These are phyloP conservation scores for Xiphophorus hellerii DNA, from an alignment of 2,113 vertebrate species.

Conservation along the genomic window DNA sequence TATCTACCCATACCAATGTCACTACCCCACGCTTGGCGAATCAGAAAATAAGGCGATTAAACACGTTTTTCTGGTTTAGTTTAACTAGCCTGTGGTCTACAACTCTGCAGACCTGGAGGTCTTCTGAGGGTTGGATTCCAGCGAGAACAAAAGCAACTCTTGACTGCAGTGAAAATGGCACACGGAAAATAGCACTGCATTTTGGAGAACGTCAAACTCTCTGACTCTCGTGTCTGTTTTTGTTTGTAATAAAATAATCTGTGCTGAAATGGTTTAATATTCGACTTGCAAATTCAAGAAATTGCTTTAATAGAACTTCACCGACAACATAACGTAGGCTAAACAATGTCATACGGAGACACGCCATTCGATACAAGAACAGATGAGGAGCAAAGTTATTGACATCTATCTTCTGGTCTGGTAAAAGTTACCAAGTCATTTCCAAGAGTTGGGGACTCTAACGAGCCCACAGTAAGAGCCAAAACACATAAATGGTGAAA, in stretches of 20 bases:
- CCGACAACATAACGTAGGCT: background rate
- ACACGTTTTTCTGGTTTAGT: background rate
- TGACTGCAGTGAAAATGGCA: background rate
- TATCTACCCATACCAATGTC: background rate
- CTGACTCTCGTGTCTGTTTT: no score
- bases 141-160: conserved; percentile 1
- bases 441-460: no score
- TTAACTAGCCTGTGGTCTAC: conserved; percentile 82
- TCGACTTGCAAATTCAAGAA: background rate
- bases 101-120: conserved; percentile 88
- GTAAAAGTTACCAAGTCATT: no score
- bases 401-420: no score
- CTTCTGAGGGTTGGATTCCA: conserved; percentile 76
- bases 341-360: no score
- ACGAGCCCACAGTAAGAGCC: no score
- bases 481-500: no score
- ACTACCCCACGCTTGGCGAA: background rate
- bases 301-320: background rate
- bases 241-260: no score
- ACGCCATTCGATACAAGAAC: no score
- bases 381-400: no score
- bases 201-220: no score
- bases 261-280: background rate
- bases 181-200: background rate
- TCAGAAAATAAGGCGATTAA: background rate